Conservation (phyloP, 1,140 invertebrate species). For the Drosophila biarmipes region DNA sequence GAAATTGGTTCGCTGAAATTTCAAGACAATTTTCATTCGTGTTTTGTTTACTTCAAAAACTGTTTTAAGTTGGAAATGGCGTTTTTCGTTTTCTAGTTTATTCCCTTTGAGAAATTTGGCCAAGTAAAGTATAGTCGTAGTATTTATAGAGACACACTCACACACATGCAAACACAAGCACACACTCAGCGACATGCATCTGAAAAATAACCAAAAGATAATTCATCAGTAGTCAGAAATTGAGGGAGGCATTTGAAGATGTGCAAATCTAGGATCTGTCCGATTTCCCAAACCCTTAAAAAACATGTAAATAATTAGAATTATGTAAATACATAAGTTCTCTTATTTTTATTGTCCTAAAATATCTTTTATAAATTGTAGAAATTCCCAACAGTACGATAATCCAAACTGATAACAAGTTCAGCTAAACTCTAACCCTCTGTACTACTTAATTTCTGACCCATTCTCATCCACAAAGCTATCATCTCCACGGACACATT, state of each 20-base stretch:
- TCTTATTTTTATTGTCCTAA: no score
- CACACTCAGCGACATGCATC: constrained; percentile 29
- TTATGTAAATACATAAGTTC: background rate
- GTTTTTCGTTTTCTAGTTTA: constrained; percentile 17
- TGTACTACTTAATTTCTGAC: constrained; percentile 22
- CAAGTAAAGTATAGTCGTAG: constrained; percentile 43
- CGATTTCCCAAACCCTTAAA: background rate
- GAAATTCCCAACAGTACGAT: background rate
- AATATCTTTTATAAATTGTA: no score
- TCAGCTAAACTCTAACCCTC: background rate
- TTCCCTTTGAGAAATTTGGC: constrained; percentile 21
- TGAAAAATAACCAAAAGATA: constrained; percentile 4
- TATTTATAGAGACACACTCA: constrained; percentile 17
- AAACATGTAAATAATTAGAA: constrained; percentile 4
- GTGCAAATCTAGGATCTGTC: background rate
- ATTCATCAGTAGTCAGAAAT: constrained; percentile 37
- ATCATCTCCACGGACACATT: constrained; percentile 12
- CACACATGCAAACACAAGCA: constrained; percentile 19
- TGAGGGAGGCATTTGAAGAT: constrained; percentile 22
- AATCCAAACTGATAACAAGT: constrained; percentile 1
- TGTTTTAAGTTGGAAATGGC: constrained; percentile 15
- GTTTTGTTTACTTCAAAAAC: background rate
- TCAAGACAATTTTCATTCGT: background rate
- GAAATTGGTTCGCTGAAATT: constrained; percentile 27
- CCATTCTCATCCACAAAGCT: constrained; percentile 7